Base-by-base conservation (phyloP, 2,797 vertebrate genomes). In the Oryzias sinensis region DNA sequence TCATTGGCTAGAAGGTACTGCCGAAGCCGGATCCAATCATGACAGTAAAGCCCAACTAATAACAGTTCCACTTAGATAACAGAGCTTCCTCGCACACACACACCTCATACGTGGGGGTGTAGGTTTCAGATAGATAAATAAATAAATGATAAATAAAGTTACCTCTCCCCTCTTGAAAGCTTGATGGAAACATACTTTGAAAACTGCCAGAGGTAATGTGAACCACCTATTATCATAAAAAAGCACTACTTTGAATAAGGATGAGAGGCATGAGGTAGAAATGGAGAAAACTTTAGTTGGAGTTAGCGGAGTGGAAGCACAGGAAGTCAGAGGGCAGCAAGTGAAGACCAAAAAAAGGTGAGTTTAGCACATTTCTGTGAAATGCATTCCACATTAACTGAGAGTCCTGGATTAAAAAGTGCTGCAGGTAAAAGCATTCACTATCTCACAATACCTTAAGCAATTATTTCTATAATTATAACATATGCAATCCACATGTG, bases 51-150 rank as follows among this genome's bases (percentile, higher is more conserved):
- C 81, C 83, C 81, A 69, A 72, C 83, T 84, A 88, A 89, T 89
- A 88, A 81, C 84, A 88, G 79, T 81, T 74, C 75, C 76, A 87
- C 88, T 85, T 85, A 88, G 85, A 90, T 88, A 89, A 83, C 80
- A 53, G 62, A 62, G 61, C 77, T 77, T 68, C 62, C 53, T 55
- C 44, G 62, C 48, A 56, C 43, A 51, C 53, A 76, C 61, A 82
- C 76, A 78, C 43, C 48, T 47, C 5, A 55, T 59, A 70, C 63
- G 78, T 70, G 63, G 63, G 62, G 68, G 62, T 25, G 64, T 58
- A 48, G 46, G 56, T 56, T 71, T 53, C 17, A 63, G 62, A 64
- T 71, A 77, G 71, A 81, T 64, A 74, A 76, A 81, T 72, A 83
- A 74, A 82, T 72, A 76, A 81, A 74, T 46, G 67, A 74, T 54